Conservation (phyloP, 2,797 vertebrate species). For the Eutrigla gurnardus region DNA sequence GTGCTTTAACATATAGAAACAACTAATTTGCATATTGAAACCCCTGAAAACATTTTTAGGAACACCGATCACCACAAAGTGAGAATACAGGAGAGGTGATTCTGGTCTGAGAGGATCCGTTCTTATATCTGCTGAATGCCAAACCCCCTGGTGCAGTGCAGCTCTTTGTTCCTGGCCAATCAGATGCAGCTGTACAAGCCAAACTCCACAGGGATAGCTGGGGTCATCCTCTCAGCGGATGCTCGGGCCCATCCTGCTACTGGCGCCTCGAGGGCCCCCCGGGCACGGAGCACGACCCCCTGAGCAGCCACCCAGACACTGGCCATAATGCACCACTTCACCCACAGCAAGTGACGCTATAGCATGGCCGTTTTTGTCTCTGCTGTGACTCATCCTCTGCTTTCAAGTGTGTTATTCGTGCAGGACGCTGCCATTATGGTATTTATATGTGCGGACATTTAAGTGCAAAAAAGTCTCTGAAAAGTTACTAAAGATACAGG, state of each 20-base stretch:
- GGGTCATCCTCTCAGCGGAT: constrained; percentile 82
- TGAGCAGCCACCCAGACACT: constrained; percentile 78
- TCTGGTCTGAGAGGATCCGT: constrained; percentile 36
- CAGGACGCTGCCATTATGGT: constrained; percentile 5
- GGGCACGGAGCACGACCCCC: constrained; percentile 77
- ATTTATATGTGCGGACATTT: constrained; percentile 19
- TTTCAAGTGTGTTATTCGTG: constrained; percentile 16
- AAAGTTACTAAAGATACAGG: constrained; percentile 6
- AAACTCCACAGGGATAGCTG: constrained; percentile 71
- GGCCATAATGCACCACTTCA: constrained; percentile 75
- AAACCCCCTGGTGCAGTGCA: constrained; percentile 63
- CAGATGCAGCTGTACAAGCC: constrained; percentile 86
- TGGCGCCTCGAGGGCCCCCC: constrained; percentile 77
- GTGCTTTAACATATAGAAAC: neutral
- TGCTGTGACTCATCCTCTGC: constrained; percentile 41
- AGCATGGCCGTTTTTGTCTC: constrained; percentile 38
- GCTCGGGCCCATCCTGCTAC: constrained; percentile 81
- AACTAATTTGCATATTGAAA: neutral
- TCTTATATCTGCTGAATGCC: constrained; percentile 64
- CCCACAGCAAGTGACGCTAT: constrained; percentile 28
- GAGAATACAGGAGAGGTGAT: constrained; percentile 21
- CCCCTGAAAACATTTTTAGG: neutral
- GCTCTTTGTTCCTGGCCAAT: constrained; percentile 79
- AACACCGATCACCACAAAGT: constrained; percentile 4
- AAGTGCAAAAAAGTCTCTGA: constrained; percentile 1